Evolutionary conservation across 2,797 vertebrate genomes (phyloP).

Genomic region (Catostomus latipinnis): DNA sequence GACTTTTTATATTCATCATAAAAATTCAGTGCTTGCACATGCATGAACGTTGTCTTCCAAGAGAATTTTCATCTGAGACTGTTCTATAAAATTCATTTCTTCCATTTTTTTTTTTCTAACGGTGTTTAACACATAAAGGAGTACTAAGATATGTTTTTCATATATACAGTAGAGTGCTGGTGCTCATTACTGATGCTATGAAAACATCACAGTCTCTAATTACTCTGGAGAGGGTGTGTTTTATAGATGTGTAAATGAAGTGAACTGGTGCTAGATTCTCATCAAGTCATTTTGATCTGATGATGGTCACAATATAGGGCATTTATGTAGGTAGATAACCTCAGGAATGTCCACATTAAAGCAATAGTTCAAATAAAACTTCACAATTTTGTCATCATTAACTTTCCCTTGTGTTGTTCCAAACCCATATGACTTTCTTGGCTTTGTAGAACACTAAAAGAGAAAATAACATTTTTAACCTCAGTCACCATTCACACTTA

Average conservation of each 20-base stretch:
- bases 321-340: slow-evolving; percentile 29
- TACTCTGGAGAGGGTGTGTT: slow-evolving; percentile 36
- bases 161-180: slow-evolving; percentile 27
- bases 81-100: slow-evolving; percentile 31
- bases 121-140: neutral
- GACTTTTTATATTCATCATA: slow-evolving; percentile 60
- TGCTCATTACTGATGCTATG: slow-evolving; percentile 28
- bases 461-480: too few species aligned
- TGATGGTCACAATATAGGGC: slow-evolving; percentile 8
- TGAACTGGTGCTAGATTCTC: slow-evolving; percentile 50
- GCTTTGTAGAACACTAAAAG: too few species aligned
- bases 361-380: too few species aligned
- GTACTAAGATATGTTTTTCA: neutral
- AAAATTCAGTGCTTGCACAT: slow-evolving; percentile 21
- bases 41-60: slow-evolving; percentile 76
- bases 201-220: slow-evolving; percentile 24
- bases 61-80: slow-evolving; percentile 46
- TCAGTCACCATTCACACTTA: too few species aligned
- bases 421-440: too few species aligned
- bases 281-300: slow-evolving; percentile 13
- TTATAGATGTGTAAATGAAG: slow-evolving; percentile 11
- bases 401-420: too few species aligned
- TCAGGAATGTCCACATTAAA: slow-evolving; percentile 28
- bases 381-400: too few species aligned
- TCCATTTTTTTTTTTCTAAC: slow-evolving; percentile 4